Percentiles rank a stretch among this genome's conserved stretches.
Evolutionary conservation across 2,888 invertebrate species (phyloP).

Genomic region (Microctonus aethiopoides): DNA sequence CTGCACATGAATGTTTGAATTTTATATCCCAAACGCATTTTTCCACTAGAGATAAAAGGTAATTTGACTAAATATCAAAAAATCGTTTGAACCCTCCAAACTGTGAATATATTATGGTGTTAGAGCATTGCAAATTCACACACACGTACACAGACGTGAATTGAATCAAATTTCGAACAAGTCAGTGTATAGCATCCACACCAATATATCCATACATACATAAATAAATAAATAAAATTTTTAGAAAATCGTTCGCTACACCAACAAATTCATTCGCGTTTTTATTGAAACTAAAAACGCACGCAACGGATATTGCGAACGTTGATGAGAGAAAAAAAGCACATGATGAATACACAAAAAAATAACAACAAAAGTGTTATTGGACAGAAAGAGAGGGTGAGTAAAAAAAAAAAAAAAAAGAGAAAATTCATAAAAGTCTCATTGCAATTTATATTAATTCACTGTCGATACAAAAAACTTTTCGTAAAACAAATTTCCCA

Average conservation of each 20-base stretch:
- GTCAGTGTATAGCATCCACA: background rate
- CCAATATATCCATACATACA: too few relatives aligned
- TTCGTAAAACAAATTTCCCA: background rate
- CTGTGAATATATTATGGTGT: constrained; percentile 11
- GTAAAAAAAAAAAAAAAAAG: background rate
- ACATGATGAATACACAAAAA: background rate
- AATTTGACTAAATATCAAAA: constrained; percentile 23
- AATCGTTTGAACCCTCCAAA: constrained; percentile 22
- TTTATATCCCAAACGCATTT: constrained; percentile 18
- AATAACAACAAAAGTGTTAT: background rate
- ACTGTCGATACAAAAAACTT: background rate
- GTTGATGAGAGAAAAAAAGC: too few relatives aligned
- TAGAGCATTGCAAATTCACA: background rate
- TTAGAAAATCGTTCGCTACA: constrained; percentile 16
- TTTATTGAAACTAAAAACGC: constrained; percentile 8
- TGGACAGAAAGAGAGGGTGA: background rate
- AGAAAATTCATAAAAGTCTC: too few relatives aligned
- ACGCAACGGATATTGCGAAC: background rate
- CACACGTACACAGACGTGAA: background rate
- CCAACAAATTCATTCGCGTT: constrained; percentile 26
- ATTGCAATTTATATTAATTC: background rate
- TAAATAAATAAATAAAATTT: too few relatives aligned
- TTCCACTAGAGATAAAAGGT: constrained; percentile 19
- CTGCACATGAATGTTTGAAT: constrained; percentile 6
- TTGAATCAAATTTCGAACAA: background rate